These are phyloP conservation scores for Toxostoma redivivum DNA, from an alignment of 2,113 vertebrate species.

Conservation along the genomic window DNA sequence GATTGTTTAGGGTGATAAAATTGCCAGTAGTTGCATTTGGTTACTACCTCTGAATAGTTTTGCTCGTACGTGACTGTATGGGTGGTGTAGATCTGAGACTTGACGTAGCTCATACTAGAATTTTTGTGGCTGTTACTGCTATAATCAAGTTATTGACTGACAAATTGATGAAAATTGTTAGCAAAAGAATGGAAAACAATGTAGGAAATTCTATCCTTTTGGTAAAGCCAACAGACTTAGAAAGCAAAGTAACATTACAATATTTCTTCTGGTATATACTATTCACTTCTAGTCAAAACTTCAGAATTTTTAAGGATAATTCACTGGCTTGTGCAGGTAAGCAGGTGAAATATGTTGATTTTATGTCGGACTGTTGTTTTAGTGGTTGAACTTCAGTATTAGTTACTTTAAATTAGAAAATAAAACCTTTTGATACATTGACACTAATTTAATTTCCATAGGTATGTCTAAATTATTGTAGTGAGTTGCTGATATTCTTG, in stretches of 20 bases:
- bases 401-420: background rate
- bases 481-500: background rate
- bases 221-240: background rate
- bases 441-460: background rate
- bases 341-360: background rate
- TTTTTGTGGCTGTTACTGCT: background rate
- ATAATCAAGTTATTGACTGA: background rate
- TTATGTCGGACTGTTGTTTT: background rate
- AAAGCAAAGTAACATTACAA: background rate
- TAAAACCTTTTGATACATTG: background rate
- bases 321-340: background rate
- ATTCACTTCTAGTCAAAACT: background rate
- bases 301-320: background rate
- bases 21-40: background rate
- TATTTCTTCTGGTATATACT: background rate
- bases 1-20: background rate
- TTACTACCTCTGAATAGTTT: background rate
- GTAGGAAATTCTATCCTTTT: background rate
- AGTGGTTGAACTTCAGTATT: background rate
- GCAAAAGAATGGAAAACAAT: background rate
- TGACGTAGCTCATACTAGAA: background rate
- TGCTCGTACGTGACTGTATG: accelerated
- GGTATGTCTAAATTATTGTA: background rate
- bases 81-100: background rate
- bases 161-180: background rate